These are phyloP conservation scores for Trichogramma evanescens DNA, from an alignment of 2,888 invertebrate genomes.

Conservation along the genomic window DNA sequence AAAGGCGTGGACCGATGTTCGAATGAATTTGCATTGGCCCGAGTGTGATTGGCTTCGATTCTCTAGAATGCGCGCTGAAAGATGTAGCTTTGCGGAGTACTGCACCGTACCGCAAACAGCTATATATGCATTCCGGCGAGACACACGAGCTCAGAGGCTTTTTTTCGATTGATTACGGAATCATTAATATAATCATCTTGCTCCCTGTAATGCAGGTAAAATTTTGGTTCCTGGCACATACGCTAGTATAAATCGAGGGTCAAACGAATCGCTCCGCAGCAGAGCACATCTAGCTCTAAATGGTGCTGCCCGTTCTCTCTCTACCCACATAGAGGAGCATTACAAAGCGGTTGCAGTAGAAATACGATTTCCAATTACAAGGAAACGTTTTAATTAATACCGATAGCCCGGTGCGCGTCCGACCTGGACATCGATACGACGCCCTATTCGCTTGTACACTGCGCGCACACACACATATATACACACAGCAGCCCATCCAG, in stretches of 20 bases:
- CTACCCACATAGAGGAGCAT: background rate
- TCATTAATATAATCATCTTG: no score
- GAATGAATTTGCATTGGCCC: constrained; percentile 18
- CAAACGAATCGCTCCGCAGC: no score
- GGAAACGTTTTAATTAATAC: constrained; percentile 19
- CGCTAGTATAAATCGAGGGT: no score
- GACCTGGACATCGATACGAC: no score
- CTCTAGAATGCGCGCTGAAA: constrained; percentile 3
- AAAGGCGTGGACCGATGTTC: background rate
- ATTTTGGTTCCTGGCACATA: no score
- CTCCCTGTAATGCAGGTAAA: no score
- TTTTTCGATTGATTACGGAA: no score
- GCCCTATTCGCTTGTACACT: background rate
- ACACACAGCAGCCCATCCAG: no score
- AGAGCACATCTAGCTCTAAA: no score
- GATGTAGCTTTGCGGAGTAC: background rate
- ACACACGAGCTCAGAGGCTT: no score
- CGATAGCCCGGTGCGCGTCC: no score
- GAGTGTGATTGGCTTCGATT: constrained; percentile 14
- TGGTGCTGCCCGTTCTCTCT: constrained; percentile 3
- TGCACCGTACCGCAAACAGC: background rate
- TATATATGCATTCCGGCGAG: no score
- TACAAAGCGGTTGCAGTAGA: background rate
- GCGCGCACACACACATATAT: background rate
- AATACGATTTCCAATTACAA: constrained; percentile 21